These are phyloP conservation scores for Denticeps clupeoides DNA, from an alignment of 2,797 vertebrate species.

Conservation along the genomic window DNA sequence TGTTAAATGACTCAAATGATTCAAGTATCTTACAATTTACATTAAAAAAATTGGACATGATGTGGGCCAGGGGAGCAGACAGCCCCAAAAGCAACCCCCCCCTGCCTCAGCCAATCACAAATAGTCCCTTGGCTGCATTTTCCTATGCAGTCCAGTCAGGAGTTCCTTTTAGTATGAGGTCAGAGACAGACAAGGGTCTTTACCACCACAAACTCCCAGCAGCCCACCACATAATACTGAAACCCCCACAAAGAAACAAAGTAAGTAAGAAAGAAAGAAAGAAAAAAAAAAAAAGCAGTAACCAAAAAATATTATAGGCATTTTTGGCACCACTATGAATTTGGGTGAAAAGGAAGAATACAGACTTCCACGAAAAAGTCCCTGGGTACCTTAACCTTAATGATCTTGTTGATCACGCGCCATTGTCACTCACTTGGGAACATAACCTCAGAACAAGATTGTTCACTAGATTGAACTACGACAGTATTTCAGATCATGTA, in stretches of 20 bases:
- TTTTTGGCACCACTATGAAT: slow-evolving; percentile 15
- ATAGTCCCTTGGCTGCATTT: no score
- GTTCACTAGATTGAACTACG: no score
- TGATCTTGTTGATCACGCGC: no score
- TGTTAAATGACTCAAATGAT: slow-evolving; percentile 28
- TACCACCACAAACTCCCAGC: not conserved
- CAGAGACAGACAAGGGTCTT: not conserved
- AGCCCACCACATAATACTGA: not conserved
- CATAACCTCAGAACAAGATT: no score
- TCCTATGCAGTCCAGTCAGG: no score
- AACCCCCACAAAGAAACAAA: not conserved
- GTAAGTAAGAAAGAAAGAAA: slow-evolving; percentile 1
- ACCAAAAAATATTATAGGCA: not conserved
- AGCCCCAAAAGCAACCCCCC: not conserved
- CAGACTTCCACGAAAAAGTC: not conserved
- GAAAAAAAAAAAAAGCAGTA: not conserved
- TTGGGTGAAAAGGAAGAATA: not conserved
- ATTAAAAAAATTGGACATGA: slow-evolving; percentile 22
- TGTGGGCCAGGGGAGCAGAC: slow-evolving; percentile 11
- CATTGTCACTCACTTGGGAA: no score
- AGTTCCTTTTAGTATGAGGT: not conserved
- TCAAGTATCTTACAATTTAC: slow-evolving; percentile 28
- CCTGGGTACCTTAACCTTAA: no score
- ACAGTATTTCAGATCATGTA: no score
- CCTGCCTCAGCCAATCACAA: no score